Percentiles rank a stretch among this genome's conserved stretches.
These are phyloP conservation scores for Drosophila pandora DNA, from an alignment of 1,140 invertebrate genomes.

Conservation along the genomic window DNA sequence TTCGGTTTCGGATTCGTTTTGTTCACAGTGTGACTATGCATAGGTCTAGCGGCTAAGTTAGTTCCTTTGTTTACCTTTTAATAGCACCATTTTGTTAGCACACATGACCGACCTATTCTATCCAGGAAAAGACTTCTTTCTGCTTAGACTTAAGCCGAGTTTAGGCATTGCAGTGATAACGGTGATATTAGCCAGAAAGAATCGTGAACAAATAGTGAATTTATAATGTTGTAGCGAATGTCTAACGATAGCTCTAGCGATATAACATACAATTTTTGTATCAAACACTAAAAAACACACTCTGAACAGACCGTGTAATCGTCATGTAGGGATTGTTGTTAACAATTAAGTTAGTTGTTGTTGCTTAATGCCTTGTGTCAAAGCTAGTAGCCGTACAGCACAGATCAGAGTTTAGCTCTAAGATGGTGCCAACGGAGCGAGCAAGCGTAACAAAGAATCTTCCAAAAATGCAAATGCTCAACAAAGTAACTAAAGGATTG, in stretches of 20 bases:
- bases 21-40: slow-evolving; percentile 24
- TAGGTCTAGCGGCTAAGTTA: slow-evolving; percentile 39
- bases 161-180: slow-evolving; percentile 73
- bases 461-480: slow-evolving; percentile 72
- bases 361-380: slow-evolving; percentile 57
- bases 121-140: slow-evolving; percentile 62
- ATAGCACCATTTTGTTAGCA: slow-evolving; percentile 57
- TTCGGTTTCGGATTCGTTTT: slow-evolving; percentile 3
- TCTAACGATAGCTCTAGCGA: slow-evolving; percentile 25
- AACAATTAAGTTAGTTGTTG: slow-evolving; percentile 61
- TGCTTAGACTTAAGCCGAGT: slow-evolving; percentile 64
- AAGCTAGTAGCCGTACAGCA: slow-evolving; percentile 32
- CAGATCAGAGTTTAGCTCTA: slow-evolving; percentile 29
- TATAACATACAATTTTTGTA: slow-evolving; percentile 16
- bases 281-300: slow-evolving; percentile 2
- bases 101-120: slow-evolving; percentile 39
- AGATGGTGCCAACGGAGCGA: slow-evolving; percentile 18
- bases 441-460: slow-evolving; percentile 61
- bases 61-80: slow-evolving; percentile 45
- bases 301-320: slow-evolving; percentile 27
- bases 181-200: slow-evolving; percentile 77
- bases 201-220: slow-evolving; percentile 76
- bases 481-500: slow-evolving; percentile 52
- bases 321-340: slow-evolving; percentile 61
- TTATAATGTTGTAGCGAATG: slow-evolving; percentile 63